These are phyloP conservation scores for Tragelaphus buxtoni DNA, from an alignment of 2,113 vertebrate species.

Conservation along the genomic window DNA sequence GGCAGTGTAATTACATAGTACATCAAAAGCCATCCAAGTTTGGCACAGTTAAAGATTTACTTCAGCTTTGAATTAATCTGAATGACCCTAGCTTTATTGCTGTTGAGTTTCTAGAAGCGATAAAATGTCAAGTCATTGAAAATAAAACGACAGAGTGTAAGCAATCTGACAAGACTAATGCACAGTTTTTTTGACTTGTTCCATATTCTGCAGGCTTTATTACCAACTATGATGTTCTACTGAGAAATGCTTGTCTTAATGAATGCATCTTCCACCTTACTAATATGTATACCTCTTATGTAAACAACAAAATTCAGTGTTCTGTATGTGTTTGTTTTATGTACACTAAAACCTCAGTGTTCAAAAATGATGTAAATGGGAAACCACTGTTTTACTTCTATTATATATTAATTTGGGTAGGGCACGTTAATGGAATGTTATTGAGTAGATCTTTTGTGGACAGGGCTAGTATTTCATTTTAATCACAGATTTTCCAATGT, in stretches of 20 bases:
- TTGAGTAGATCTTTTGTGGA: not conserved
- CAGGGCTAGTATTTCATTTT: not conserved
- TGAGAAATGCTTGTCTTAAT: slow-evolving; percentile 50
- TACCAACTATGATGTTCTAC: slow-evolving; percentile 44
- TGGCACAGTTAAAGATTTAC: slow-evolving; percentile 64
- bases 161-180: slow-evolving; percentile 59
- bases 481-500: accelerated
- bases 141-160: slow-evolving; percentile 62
- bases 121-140: slow-evolving; percentile 69
- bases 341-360: not conserved
- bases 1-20: slow-evolving; percentile 68
- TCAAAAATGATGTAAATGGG: not conserved
- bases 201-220: slow-evolving; percentile 13
- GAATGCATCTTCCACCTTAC: not conserved
- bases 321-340: not conserved
- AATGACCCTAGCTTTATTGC: slow-evolving; percentile 71
- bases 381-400: not conserved
- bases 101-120: slow-evolving; percentile 70
- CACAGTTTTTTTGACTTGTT: slow-evolving; percentile 54
- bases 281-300: slow-evolving; percentile 15
- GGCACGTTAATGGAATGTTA: not conserved
- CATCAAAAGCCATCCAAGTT: slow-evolving; percentile 63
- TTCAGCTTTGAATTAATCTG: slow-evolving; percentile 75
- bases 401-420: not conserved
- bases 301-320: slow-evolving; percentile 35